A percentile compares a stretch with the other conserved stretches of the same genome.
phyloP scores from a whole-genome alignment of 2,888 invertebrate genomes.

The Stenolophus ochropezus region DNA sequence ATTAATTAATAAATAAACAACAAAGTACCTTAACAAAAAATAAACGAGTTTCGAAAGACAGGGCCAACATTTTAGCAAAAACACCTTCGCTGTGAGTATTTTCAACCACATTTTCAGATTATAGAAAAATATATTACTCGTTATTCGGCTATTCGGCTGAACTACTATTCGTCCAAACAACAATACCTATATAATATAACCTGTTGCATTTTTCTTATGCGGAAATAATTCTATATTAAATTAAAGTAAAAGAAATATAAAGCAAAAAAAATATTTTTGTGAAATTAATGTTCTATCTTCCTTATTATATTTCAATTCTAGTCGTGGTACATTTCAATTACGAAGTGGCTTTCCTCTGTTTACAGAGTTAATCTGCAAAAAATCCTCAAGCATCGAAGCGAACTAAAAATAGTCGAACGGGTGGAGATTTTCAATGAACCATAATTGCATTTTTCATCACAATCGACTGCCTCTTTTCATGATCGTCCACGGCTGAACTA shows the following conservation, averaged over 20 bases:
- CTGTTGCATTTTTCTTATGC: too few species aligned
- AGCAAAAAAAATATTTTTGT: neutral
- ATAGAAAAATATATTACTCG: too few species aligned
- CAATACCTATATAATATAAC: too few species aligned
- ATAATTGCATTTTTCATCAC: conserved; percentile 32
- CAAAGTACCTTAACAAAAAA: too few species aligned
- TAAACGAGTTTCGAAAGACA: too few species aligned
- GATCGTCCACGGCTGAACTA: neutral
- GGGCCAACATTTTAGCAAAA: too few species aligned
- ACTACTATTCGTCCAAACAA: too few species aligned
- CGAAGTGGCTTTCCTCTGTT: conserved; percentile 6
- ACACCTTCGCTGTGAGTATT: too few species aligned
- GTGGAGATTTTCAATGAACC: conserved; percentile 28
- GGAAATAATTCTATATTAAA: too few species aligned
- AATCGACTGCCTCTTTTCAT: conserved; percentile 27
- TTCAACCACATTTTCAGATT: too few species aligned
- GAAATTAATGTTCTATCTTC: neutral
- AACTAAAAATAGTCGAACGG: conserved; percentile 28
- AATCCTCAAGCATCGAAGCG: neutral
- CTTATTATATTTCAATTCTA: neutral
- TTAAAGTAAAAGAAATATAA: neutral
- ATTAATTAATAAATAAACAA: too few species aligned
- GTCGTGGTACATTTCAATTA: conserved; percentile 1
- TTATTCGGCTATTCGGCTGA: too few species aligned
- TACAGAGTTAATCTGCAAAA: conserved; percentile 25